A percentile compares a stretch with the other conserved stretches of the same genome.
phyloP scores from a whole-genome alignment of 2,888 invertebrate species.

The Cephalotes varians region DNA sequence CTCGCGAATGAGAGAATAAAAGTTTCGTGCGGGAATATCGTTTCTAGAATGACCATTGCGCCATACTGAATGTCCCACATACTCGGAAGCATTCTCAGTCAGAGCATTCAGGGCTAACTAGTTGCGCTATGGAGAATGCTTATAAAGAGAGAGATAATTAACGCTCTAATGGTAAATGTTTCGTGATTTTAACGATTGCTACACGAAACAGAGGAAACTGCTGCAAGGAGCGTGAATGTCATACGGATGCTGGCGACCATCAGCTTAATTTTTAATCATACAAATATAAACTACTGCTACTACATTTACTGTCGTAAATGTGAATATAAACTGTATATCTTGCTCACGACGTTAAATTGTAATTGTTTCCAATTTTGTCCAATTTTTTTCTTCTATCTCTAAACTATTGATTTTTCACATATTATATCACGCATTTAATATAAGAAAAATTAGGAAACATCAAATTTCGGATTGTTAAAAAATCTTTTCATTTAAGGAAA shows the following conservation, averaged over 20 bases:
- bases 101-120: slow-evolving; percentile 11
- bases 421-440: background rate
- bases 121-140: slow-evolving; percentile 6
- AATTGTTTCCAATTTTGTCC: background rate
- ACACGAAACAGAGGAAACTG: background rate
- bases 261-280: slow-evolving; percentile 1
- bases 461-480: background rate
- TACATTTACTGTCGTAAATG: slow-evolving; percentile 5
- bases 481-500: background rate
- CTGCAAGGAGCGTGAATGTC: background rate
- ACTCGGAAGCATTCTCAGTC: slow-evolving; percentile 2
- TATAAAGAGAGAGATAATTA: slow-evolving; percentile 40
- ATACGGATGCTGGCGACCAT: background rate
- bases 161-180: slow-evolving; percentile 23
- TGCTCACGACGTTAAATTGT: background rate
- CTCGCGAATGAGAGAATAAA: slow-evolving; percentile 62
- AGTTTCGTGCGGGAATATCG: slow-evolving; percentile 50
- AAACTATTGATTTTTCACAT: background rate
- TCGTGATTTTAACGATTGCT: slow-evolving; percentile 28
- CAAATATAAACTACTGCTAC: background rate
- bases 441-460: background rate
- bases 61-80: slow-evolving; percentile 10
- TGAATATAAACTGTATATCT: background rate
- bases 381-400: background rate
- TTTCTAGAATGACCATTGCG: slow-evolving; percentile 34